These are phyloP conservation scores for Chymomyza costata DNA, from an alignment of 1,140 invertebrate species.

Conservation along the genomic window DNA sequence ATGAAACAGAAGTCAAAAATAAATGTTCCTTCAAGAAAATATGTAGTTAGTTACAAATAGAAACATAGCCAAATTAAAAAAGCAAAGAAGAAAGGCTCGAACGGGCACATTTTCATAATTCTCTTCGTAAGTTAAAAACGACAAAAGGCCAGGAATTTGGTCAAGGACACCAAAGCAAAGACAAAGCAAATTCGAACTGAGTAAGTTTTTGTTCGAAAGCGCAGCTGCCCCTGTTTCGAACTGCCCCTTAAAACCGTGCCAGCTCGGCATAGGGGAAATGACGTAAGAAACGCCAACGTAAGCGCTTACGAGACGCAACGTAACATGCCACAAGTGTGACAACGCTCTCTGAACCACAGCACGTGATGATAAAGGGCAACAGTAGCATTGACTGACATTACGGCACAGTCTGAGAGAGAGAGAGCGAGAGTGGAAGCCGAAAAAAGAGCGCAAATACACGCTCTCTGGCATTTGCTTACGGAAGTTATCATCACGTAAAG, in stretches of 20 bases:
- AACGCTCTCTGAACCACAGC: slow-evolving; percentile 35
- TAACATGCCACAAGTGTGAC: slow-evolving; percentile 64
- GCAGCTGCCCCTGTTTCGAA: slow-evolving; percentile 15
- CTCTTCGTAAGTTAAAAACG: neutral
- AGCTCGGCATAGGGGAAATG: neutral
- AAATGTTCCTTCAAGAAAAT: neutral
- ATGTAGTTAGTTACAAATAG: slow-evolving; percentile 2
- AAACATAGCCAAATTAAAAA: neutral
- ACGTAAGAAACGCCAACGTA: slow-evolving; percentile 16
- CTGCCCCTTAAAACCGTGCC: too few species aligned
- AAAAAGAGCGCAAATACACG: too few species aligned
- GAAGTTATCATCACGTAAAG: too few species aligned
- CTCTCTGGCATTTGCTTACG: too few species aligned
- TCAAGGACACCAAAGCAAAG: slow-evolving; percentile 46
- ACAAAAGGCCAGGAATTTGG: slow-evolving; percentile 38
- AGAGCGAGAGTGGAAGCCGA: too few species aligned
- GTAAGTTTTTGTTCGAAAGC: neutral
- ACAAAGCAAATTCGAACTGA: slow-evolving; percentile 21
- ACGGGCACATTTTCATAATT: slow-evolving; percentile 7
- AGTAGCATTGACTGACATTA: slow-evolving; percentile 58
- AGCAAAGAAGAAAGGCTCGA: too few species aligned
- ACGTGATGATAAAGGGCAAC: slow-evolving; percentile 41
- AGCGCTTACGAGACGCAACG: slow-evolving; percentile 12
- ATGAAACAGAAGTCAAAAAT: neutral
- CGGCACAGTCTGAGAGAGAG: too few species aligned